Percentiles rank a stretch among this genome's conserved stretches.
These are phyloP conservation scores for Drosophila kohkoa DNA, from an alignment of 1,140 invertebrate genomes.

Conservation along the genomic window DNA sequence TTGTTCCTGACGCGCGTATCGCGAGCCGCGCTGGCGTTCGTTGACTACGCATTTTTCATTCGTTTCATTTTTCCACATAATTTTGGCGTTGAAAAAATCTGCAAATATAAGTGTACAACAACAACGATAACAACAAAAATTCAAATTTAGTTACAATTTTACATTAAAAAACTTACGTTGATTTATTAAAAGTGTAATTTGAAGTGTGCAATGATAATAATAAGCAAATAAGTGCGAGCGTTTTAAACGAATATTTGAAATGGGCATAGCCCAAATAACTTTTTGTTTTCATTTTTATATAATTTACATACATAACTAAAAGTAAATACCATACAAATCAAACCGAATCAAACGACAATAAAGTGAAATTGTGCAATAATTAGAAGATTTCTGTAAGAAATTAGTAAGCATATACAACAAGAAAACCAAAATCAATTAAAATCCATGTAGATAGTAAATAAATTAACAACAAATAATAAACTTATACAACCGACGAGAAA, in stretches of 20 bases:
- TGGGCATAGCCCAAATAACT: conserved; percentile 74
- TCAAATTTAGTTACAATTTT: conserved; percentile 5
- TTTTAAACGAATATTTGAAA: conserved; percentile 41
- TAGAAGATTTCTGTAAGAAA: conserved; percentile 75
- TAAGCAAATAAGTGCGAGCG: conserved; percentile 50
- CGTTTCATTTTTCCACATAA: conserved; percentile 67
- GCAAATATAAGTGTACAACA: conserved; percentile 1
- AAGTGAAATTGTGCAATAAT: conserved; percentile 76
- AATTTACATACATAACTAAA: conserved; percentile 40
- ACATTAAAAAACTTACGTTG: conserved; percentile 16
- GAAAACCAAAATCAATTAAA: conserved; percentile 43
- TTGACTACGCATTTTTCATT: conserved; percentile 68
- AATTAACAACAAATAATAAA: conserved; percentile 26
- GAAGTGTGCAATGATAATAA: conserved; percentile 36
- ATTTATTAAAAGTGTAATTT: conserved; percentile 9
- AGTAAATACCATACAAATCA: conserved; percentile 32
- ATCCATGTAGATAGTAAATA: conserved; percentile 40
- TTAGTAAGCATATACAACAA: conserved; percentile 53
- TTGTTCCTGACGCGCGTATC: conserved; percentile 71
- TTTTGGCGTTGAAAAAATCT: conserved; percentile 66
- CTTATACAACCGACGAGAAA: conserved; percentile 9
- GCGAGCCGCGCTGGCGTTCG: conserved; percentile 40
- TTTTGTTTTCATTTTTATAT: conserved; percentile 63
- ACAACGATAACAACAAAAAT: conserved; percentile 30
- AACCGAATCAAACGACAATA: conserved; percentile 34